Conservation (phyloP, 2,797 vertebrate species). For the Carcharodon carcharias region DNA sequence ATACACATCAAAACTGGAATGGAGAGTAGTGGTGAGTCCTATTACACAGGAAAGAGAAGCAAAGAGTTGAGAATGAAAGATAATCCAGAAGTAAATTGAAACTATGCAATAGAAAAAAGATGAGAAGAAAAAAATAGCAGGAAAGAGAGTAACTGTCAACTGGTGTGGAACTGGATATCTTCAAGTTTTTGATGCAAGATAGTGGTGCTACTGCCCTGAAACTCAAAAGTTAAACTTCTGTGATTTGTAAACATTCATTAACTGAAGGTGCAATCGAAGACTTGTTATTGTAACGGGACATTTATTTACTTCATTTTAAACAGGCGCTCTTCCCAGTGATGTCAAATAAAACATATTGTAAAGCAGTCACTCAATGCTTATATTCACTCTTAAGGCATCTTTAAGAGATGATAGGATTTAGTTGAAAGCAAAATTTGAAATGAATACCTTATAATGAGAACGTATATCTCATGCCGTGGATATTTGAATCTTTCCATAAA, state of each 20-base stretch:
- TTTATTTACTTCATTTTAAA: background rate
- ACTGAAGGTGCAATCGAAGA: background rate
- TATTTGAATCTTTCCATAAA: conserved; percentile 72
- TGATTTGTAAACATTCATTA: background rate
- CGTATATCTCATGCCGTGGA: conserved; percentile 69
- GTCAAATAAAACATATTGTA: background rate
- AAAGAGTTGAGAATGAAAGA: background rate
- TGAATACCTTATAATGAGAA: conserved; percentile 69
- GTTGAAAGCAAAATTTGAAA: background rate
- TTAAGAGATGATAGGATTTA: background rate
- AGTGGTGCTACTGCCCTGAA: background rate
- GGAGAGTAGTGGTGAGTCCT: background rate
- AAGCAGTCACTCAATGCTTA: background rate
- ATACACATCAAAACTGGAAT: background rate
- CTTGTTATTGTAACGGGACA: background rate
- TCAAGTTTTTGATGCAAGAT: background rate
- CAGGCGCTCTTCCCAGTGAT: background rate
- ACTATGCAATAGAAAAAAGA: background rate
- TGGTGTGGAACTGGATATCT: background rate
- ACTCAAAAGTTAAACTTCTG: background rate
- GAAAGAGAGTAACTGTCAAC: background rate
- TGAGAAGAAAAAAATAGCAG: background rate
- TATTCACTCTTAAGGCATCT: background rate
- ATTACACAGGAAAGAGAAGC: background rate
- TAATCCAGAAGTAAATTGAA: background rate